phyloP scores from a whole-genome alignment of 2,113 vertebrate species.

The Oncorhynchus clarkii region DNA sequence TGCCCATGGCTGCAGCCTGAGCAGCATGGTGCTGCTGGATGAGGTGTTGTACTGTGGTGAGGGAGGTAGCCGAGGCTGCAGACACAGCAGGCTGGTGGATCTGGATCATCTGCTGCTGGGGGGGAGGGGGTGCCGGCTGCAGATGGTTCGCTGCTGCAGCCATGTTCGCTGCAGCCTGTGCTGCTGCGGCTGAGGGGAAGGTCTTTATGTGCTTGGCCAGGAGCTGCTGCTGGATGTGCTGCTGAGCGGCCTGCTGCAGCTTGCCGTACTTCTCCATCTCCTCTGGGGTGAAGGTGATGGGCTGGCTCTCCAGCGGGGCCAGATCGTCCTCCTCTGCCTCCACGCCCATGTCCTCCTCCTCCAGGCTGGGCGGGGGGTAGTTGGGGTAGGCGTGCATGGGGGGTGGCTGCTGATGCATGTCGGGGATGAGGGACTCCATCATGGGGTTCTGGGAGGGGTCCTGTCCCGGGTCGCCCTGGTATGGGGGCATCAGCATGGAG shows the following conservation, averaged over 20 bases:
- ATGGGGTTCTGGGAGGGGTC: slow-evolving; percentile 58
- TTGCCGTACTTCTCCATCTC: slow-evolving; percentile 99
- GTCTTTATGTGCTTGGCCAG: slow-evolving; percentile 95
- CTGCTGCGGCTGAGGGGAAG: slow-evolving; percentile 83
- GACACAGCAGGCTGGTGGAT: slow-evolving; percentile 91
- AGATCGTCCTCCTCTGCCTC: slow-evolving; percentile 89
- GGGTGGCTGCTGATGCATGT: slow-evolving; percentile 75
- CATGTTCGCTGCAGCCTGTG: slow-evolving; percentile 67
- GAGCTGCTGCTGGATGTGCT: slow-evolving; percentile 98
- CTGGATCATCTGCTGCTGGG: slow-evolving; percentile 92
- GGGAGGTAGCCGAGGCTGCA: slow-evolving; percentile 83
- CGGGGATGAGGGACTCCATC: slow-evolving; percentile 79
- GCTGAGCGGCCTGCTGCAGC: slow-evolving; percentile 95
- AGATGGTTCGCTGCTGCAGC: slow-evolving; percentile 63
- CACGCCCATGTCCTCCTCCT: slow-evolving; percentile 77
- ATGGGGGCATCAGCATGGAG: slow-evolving; percentile 64
- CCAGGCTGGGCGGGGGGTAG: slow-evolving; percentile 78
- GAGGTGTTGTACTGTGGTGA: slow-evolving; percentile 94
- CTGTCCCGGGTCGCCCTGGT: slow-evolving; percentile 66
- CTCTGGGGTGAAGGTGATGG: slow-evolving; percentile 95
- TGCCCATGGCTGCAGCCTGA: slow-evolving; percentile 86
- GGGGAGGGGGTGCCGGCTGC: slow-evolving; percentile 73
- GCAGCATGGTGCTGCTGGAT: slow-evolving; percentile 93
- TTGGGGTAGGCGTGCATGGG: slow-evolving; percentile 77
- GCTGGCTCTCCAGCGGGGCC: slow-evolving; percentile 94